Conservation (phyloP, 1,140 invertebrate genomes). For the Drosophila varians region DNA sequence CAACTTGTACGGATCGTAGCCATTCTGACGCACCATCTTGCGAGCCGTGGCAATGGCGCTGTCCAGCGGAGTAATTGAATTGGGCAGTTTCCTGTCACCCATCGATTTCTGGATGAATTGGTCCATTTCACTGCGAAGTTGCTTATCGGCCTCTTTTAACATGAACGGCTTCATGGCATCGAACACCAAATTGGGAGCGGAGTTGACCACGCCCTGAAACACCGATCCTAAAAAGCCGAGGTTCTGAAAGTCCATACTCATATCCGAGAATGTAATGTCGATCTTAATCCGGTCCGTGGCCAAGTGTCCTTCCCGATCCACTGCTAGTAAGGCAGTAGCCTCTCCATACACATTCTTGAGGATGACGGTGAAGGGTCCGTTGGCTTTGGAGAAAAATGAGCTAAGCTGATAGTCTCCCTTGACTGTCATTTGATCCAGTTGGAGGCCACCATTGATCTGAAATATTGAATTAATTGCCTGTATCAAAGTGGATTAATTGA, state of each 20-base stretch:
- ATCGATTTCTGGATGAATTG: constrained; percentile 87
- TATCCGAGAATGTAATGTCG: constrained; percentile 91
- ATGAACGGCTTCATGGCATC: constrained; percentile 94
- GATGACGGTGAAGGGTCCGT: constrained; percentile 90
- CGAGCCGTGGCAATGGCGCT: constrained; percentile 90
- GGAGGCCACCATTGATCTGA: constrained; percentile 88
- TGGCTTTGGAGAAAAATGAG: constrained; percentile 88
- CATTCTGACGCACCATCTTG: constrained; percentile 88
- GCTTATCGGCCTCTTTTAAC: constrained; percentile 89
- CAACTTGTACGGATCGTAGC: constrained; percentile 89
- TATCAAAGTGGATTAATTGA: background rate
- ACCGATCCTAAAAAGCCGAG: constrained; percentile 89
- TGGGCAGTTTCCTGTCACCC: constrained; percentile 89
- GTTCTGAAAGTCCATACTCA: constrained; percentile 92
- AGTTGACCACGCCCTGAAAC: constrained; percentile 91
- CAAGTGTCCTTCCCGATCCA: constrained; percentile 89
- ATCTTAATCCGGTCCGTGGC: constrained; percentile 91
- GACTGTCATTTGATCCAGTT: constrained; percentile 88
- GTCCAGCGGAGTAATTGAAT: constrained; percentile 93
- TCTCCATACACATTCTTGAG: constrained; percentile 88
- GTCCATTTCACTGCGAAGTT: constrained; percentile 87
- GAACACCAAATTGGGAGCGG: constrained; percentile 91
- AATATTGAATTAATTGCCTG: background rate
- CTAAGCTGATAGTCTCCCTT: constrained; percentile 90
- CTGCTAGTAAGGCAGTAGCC: constrained; percentile 87